These are phyloP conservation scores for Panzeria rudis DNA, from an alignment of 2,888 invertebrate genomes.

Conservation along the genomic window DNA sequence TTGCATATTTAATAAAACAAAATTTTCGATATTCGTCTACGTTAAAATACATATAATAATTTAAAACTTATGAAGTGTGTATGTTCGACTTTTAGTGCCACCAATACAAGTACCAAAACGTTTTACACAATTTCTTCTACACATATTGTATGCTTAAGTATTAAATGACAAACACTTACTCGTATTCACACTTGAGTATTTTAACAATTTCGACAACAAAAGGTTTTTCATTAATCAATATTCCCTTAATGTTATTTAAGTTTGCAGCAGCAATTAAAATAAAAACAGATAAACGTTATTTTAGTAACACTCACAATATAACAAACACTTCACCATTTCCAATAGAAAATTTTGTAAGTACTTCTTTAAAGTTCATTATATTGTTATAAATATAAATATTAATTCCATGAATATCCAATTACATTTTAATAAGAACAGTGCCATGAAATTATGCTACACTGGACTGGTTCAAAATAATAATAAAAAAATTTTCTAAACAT, in stretches of 20 bases:
- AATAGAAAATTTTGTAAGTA: not conserved
- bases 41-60: not conserved
- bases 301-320: not conserved
- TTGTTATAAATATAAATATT: no score
- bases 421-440: no score
- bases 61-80: not conserved
- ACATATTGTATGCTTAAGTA: no score
- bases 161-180: not conserved
- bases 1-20: not conserved
- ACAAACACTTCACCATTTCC: not conserved
- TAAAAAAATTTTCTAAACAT: no score
- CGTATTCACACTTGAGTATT: not conserved
- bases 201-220: conserved; percentile 28
- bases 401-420: no score
- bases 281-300: conserved; percentile 1
- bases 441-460: no score
- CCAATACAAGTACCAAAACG: not conserved
- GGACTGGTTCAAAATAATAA: no score
- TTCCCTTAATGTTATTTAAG: conserved; percentile 29
- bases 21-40: not conserved
- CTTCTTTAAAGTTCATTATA: no score
- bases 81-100: not conserved
- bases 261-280: conserved; percentile 18
- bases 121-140: not conserved
- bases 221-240: conserved; percentile 48